A percentile compares a stretch with the other conserved stretches of the same genome.
Evolutionary conservation across 2,888 invertebrate genomes (phyloP).

Genomic region (Noctua comes): DNA sequence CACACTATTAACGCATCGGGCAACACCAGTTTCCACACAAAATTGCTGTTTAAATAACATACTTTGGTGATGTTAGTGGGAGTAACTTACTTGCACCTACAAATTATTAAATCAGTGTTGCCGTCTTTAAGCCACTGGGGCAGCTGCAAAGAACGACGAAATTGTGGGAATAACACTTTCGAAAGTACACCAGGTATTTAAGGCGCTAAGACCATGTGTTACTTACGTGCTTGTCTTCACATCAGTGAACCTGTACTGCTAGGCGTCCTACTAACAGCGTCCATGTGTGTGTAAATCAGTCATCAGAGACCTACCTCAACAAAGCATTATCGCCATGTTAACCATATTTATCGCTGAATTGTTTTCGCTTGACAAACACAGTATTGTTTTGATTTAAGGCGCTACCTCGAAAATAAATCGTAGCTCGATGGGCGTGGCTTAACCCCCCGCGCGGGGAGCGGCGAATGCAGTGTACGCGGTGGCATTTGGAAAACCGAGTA

Average conservation of each 20-base stretch:
- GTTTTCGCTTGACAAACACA: slow-evolving; percentile 42
- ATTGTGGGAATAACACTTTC: neutral
- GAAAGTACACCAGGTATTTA: neutral
- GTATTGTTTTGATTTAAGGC: slow-evolving; percentile 49
- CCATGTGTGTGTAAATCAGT: slow-evolving; percentile 30
- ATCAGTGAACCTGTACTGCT: slow-evolving; percentile 3
- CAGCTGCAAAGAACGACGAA: neutral
- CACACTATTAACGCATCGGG: slow-evolving; percentile 6
- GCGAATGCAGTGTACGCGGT: too few species aligned
- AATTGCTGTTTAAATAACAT: neutral
- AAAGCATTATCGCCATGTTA: slow-evolving; percentile 29
- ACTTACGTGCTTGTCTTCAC: slow-evolving; percentile 16
- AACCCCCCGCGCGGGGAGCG: too few species aligned
- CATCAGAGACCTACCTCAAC: slow-evolving; percentile 50
- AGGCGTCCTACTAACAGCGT: neutral
- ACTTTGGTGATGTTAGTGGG: neutral
- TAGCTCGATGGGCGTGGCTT: too few species aligned
- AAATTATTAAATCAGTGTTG: neutral
- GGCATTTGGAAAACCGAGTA: too few species aligned
- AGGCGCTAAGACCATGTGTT: neutral
- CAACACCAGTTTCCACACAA: neutral
- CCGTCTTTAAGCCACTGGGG: neutral
- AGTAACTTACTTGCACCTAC: neutral
- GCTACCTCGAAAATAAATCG: too few species aligned
- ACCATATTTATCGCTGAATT: slow-evolving; percentile 45